Base-by-base conservation (phyloP, 2,888 invertebrate species). In the Heterodera filipjevi region DNA sequence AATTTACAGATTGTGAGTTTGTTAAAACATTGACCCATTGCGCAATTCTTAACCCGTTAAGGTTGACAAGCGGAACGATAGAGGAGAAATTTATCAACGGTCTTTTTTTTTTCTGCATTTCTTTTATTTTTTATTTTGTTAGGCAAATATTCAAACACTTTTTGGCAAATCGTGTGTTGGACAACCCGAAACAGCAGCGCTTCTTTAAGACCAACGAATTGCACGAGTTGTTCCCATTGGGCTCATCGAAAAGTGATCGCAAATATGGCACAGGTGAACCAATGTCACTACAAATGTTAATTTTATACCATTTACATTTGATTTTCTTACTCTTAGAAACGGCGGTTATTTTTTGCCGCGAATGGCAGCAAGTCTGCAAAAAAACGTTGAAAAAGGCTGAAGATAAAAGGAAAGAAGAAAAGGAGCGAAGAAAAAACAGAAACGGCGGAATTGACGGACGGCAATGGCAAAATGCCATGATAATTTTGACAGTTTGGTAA, bases 101-200 rank as follows among this genome's bases (percentile, higher is more conserved):
- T n/a, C n/a, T 27, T 27, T 1, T 30, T 49, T 66, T 77, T 16
- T 10, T 22, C 87, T 86, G n/a, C n/a, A 49, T 46, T 82, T 85
- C 72, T 3, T 49, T 19, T 3, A 49, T 49, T 49, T 14, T 14
- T 49, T 14, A 3, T 49, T 14, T 19, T 16, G 3, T 49, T 86
- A 91, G 96, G 79, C 96, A 96, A 92, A 94, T 96, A 83, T 96
- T 95, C 91, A 96, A 96, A 90, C 94, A 95, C 89, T 93, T 95
- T 85, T 91, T 96, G 16, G 94, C 95, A 76, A 95, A 95, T 89
- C 93, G 94, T 90, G 93, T 96, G 66, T 91, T 96, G 79, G 92
- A 94, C 87, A 95, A 96, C 90, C 95, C 96, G 1, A 93, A 93
- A 85, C 96, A 96, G 89, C 93, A 94, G 83, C 93, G 94, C 32